These are phyloP conservation scores for Tokudaia tokunoshimensis DNA, from an alignment of 2,797 vertebrate species.

Conservation along the genomic window DNA sequence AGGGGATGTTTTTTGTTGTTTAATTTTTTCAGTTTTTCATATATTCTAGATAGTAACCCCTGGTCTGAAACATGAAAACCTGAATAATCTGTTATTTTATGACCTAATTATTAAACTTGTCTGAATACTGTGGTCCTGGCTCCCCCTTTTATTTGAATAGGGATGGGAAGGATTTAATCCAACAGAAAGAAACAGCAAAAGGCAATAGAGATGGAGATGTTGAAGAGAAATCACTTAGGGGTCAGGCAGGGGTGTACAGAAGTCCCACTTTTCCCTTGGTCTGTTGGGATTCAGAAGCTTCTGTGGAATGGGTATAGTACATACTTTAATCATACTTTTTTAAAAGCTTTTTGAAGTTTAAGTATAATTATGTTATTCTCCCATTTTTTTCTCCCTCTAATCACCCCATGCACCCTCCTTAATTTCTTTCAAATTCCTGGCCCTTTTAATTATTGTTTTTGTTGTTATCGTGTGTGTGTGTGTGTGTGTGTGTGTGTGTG, in stretches of 20 bases:
- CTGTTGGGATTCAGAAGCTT: not conserved
- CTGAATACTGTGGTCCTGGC: too few relatives aligned
- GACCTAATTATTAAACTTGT: not conserved
- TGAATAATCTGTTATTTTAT: not conserved
- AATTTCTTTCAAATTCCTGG: not conserved
- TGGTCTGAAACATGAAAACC: not conserved
- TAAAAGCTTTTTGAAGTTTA: not conserved
- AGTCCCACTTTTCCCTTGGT: too few relatives aligned
- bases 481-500: not conserved
- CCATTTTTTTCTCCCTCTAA: not conserved
- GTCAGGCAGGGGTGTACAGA: not conserved
- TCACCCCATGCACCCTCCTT: not conserved
- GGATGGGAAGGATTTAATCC: not conserved
- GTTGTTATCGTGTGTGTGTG: not conserved
- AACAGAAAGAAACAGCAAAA: too few relatives aligned
- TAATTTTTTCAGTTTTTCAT: too few relatives aligned
- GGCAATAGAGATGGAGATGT: not conserved
- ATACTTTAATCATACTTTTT: not conserved
- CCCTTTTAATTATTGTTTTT: not conserved
- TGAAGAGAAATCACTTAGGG: not conserved
- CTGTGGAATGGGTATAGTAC: fast-evolving
- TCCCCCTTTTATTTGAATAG: not conserved
- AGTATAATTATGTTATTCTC: not conserved
- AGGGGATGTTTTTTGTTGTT: not conserved
- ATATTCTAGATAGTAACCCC: too few relatives aligned